Percentiles rank a stretch among this genome's conserved stretches.
These are phyloP conservation scores for Luehdorfia chinensis DNA, from an alignment of 1,140 invertebrate genomes.

Conservation along the genomic window DNA sequence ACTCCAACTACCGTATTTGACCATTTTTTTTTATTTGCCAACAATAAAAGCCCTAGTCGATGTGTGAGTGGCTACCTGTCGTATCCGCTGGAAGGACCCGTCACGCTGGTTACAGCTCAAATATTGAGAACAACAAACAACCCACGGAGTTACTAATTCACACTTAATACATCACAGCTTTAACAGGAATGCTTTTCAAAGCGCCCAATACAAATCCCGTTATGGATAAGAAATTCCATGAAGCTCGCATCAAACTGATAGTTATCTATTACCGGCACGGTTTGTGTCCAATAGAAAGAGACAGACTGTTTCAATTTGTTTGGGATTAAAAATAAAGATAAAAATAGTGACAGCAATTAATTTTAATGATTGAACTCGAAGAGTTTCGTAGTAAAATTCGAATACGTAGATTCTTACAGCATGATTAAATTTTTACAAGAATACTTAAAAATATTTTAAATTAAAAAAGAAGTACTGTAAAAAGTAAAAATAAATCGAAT, in stretches of 20 bases:
- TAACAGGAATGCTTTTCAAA: conserved; percentile 25
- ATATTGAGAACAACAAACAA: conserved; percentile 40
- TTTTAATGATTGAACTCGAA: conserved; percentile 49
- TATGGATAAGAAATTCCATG: conserved; percentile 38
- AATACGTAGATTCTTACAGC: too few relatives aligned
- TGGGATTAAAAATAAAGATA: conserved; percentile 46
- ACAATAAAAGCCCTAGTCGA: conserved; percentile 42
- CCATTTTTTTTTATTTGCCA: conserved; percentile 41
- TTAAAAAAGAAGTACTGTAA: too few relatives aligned
- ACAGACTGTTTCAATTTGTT: conserved; percentile 47
- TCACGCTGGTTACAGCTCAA: conserved; percentile 38
- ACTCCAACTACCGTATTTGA: conserved; percentile 36
- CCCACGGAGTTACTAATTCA: conserved; percentile 36
- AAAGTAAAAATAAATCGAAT: too few relatives aligned
- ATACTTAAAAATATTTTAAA: too few relatives aligned
- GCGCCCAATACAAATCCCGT: conserved; percentile 25
- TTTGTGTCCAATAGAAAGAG: conserved; percentile 20
- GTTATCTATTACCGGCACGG: conserved; percentile 25
- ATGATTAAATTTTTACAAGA: background rate
- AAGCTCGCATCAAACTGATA: conserved; percentile 28
- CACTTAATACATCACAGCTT: conserved; percentile 40
- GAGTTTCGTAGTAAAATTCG: conserved; percentile 10
- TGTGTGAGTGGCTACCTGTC: conserved; percentile 69
- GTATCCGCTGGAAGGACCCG: conserved; percentile 56
- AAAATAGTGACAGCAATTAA: conserved; percentile 43